These are phyloP conservation scores for Drosophila repletoides DNA, from an alignment of 1,140 invertebrate genomes.

Conservation along the genomic window DNA sequence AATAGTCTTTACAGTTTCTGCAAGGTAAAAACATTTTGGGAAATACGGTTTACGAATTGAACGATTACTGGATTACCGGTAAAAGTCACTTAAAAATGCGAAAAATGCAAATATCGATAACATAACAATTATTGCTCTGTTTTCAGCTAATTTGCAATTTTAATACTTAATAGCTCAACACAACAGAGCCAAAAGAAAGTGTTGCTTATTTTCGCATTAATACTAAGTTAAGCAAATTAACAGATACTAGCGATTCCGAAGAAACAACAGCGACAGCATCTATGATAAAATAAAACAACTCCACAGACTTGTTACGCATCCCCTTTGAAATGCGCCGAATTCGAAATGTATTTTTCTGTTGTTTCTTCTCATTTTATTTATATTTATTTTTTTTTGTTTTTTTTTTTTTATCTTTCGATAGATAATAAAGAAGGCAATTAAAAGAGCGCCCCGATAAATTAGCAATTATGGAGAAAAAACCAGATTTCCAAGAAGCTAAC, in stretches of 20 bases:
- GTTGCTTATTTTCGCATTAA: conserved; percentile 49
- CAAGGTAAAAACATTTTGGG: no score
- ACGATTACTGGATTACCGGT: no score
- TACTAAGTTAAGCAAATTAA: conserved; percentile 65
- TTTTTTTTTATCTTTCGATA: conserved; percentile 28
- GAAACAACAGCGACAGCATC: conserved; percentile 26
- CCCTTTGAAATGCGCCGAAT: conserved; percentile 42
- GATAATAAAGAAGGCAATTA: conserved; percentile 62
- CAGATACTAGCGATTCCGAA: conserved; percentile 50
- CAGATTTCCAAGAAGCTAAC: conserved; percentile 43
- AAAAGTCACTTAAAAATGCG: conserved; percentile 37
- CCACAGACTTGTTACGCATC: conserved; percentile 39
- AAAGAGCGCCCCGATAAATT: conserved; percentile 64
- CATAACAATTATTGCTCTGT: conserved; percentile 56
- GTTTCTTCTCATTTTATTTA: conserved; percentile 1
- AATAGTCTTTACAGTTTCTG: no score
- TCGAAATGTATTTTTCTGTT: conserved; percentile 2
- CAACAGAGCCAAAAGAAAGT: conserved; percentile 74
- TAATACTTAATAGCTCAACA: conserved; percentile 20
- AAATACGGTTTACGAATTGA: no score
- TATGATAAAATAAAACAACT: conserved; percentile 36
- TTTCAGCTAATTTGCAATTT: conserved; percentile 58
- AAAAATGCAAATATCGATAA: conserved; percentile 46
- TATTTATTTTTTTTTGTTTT: conserved; percentile 13
- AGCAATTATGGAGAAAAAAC: conserved; percentile 72